Conservation (phyloP, 2,888 invertebrate genomes). For the Gymnosoma rotundatum region DNA sequence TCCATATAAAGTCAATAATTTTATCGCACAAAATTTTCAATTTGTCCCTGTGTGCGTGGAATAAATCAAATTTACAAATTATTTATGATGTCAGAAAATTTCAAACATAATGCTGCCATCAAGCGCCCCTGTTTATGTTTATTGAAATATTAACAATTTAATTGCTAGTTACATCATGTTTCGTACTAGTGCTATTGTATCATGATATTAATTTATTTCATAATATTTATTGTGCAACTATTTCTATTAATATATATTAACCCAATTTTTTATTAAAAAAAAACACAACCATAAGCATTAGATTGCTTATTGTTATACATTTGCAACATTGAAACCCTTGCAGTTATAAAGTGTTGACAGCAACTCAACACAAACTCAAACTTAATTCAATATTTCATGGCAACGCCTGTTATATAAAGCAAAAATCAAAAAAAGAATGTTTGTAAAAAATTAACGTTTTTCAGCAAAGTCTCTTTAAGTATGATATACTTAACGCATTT, state of each 20-base stretch:
- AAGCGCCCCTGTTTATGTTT: not conserved
- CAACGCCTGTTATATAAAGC: not conserved
- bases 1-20: no score
- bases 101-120: no score
- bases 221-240: slow-evolving; percentile 30
- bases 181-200: slow-evolving; percentile 4
- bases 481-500: no score
- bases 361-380: slow-evolving; percentile 56
- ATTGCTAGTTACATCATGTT: slow-evolving; percentile 25
- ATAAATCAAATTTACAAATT: no score
- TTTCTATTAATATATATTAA: slow-evolving; percentile 17
- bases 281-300: slow-evolving; percentile 5
- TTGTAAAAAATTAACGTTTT: not conserved
- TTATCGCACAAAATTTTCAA: no score
- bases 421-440: not conserved
- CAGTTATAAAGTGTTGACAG: slow-evolving; percentile 57
- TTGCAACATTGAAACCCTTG: slow-evolving; percentile 55
- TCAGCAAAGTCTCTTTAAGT: no score
- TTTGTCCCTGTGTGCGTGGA: no score
- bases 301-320: not conserved
- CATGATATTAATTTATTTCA: slow-evolving; percentile 36
- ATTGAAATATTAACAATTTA: no score
- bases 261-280: not conserved
- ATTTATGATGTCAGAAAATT: no score
- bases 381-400: slow-evolving; percentile 27